These are phyloP conservation scores for Rhadina sibilatrix DNA, from an alignment of 2,113 vertebrate species.

Conservation along the genomic window DNA sequence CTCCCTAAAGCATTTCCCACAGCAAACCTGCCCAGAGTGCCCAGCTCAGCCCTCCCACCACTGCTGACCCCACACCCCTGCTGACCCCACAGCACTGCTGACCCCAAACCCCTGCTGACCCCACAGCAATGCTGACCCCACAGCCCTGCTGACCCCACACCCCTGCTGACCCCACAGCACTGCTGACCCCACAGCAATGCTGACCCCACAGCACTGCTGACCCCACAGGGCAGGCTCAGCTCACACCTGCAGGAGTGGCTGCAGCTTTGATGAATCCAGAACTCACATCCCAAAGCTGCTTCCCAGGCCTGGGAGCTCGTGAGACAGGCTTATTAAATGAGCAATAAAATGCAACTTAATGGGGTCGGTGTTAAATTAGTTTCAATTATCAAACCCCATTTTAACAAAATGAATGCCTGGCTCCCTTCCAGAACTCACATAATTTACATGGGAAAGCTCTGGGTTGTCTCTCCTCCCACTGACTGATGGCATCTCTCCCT, in stretches of 20 bases:
- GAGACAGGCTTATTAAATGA: conserved; percentile 19
- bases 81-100: too few relatives aligned
- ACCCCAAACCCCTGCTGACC: accelerated
- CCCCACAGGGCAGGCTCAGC: not conserved
- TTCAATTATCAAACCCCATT: conserved; percentile 61
- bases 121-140: not conserved
- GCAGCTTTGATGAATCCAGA: not conserved
- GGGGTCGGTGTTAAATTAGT: conserved; percentile 28
- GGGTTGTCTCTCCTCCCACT: not conserved
- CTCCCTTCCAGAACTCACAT: not conserved
- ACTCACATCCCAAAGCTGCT: not conserved
- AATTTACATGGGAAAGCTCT: not conserved
- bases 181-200: not conserved
- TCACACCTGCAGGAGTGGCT: not conserved
- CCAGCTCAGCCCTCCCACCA: accelerated
- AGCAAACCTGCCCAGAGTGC: not conserved
- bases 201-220: not conserved
- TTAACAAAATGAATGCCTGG: conserved; percentile 42
- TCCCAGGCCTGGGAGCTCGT: not conserved
- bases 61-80: not conserved
- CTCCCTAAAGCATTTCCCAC: not conserved
- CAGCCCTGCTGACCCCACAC: not conserved
- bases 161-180: too few relatives aligned
- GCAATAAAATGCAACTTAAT: conserved; percentile 63
- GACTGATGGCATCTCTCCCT: not conserved